Percentiles rank a stretch among this genome's conserved stretches.
phyloP scores from a whole-genome alignment of 2,888 invertebrate genomes.

The Lycocerus yunnanus region DNA sequence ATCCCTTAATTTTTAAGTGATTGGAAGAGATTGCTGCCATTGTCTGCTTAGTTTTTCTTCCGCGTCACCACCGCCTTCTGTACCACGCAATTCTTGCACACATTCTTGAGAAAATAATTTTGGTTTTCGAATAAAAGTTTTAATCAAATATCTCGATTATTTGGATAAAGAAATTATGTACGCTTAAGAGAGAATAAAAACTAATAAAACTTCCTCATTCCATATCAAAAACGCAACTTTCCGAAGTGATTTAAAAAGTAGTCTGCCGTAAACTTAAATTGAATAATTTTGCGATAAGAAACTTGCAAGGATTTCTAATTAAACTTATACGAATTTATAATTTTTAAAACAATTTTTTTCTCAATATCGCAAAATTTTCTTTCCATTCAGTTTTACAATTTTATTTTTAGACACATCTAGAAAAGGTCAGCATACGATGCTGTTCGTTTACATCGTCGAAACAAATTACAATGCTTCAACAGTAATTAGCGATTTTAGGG shows the following conservation, averaged over 20 bases:
- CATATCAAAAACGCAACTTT: not conserved
- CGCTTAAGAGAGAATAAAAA: not conserved
- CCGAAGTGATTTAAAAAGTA: not conserved
- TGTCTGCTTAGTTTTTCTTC: not conserved
- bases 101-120: not conserved
- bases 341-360: not conserved
- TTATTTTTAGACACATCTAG: not conserved
- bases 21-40: not conserved
- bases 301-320: not conserved
- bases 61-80: not conserved
- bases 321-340: not conserved
- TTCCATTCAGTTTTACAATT: not conserved
- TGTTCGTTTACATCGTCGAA: not conserved
- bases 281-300: not conserved
- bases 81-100: not conserved
- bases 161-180: not conserved
- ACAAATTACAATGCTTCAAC: constrained; percentile 3
- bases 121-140: not conserved
- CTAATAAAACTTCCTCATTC: not conserved
- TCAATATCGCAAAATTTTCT: not conserved
- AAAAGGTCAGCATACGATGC: not conserved
- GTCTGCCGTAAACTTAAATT: not conserved
- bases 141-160: not conserved
- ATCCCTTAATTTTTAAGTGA: not conserved
- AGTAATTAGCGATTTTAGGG: not conserved